Conservation (phyloP, 2,888 invertebrate species). For the Tachina grossa region DNA sequence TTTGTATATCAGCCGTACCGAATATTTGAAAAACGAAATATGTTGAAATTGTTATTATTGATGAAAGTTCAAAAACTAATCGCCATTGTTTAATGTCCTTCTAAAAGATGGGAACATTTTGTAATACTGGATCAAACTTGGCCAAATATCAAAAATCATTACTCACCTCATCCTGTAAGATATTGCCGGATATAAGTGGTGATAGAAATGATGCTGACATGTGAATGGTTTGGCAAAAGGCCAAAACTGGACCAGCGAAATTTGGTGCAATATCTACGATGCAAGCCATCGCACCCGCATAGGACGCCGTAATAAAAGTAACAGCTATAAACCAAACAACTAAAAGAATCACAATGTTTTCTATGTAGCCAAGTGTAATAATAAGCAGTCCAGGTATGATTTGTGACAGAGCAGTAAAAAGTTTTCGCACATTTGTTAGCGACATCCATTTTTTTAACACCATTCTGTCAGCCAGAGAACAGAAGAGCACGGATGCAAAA, state of each 20-base stretch:
- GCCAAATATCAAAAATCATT: not conserved
- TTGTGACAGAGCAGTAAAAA: slow-evolving; percentile 88
- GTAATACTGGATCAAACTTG: not conserved
- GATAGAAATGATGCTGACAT: slow-evolving; percentile 89
- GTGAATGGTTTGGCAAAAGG: slow-evolving; percentile 90
- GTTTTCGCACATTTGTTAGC: slow-evolving; percentile 86
- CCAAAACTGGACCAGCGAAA: slow-evolving; percentile 88
- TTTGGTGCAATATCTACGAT: slow-evolving; percentile 91
- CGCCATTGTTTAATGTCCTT: slow-evolving; percentile 85
- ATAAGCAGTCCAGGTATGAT: slow-evolving; percentile 87
- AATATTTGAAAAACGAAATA: slow-evolving; percentile 87
- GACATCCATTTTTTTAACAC: slow-evolving; percentile 85
- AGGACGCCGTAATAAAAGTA: slow-evolving; percentile 88
- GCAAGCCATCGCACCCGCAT: slow-evolving; percentile 90
- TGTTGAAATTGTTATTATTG: slow-evolving; percentile 85
- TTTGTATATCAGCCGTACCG: slow-evolving; percentile 86
- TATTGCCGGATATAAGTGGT: slow-evolving; percentile 86
- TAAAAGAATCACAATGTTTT: slow-evolving; percentile 85
- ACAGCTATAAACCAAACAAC: slow-evolving; percentile 88
- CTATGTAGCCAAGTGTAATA: slow-evolving; percentile 86
- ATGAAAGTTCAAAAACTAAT: slow-evolving; percentile 86
- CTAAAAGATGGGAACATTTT: slow-evolving; percentile 68
- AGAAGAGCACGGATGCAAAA: slow-evolving; percentile 87
- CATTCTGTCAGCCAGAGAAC: slow-evolving; percentile 87
- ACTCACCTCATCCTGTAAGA: slow-evolving; percentile 85